Evolutionary conservation across 2,888 invertebrate genomes (phyloP), one percentile per base, ranked within the genome.

Genomic region (Stegana nigrithorax): DNA sequence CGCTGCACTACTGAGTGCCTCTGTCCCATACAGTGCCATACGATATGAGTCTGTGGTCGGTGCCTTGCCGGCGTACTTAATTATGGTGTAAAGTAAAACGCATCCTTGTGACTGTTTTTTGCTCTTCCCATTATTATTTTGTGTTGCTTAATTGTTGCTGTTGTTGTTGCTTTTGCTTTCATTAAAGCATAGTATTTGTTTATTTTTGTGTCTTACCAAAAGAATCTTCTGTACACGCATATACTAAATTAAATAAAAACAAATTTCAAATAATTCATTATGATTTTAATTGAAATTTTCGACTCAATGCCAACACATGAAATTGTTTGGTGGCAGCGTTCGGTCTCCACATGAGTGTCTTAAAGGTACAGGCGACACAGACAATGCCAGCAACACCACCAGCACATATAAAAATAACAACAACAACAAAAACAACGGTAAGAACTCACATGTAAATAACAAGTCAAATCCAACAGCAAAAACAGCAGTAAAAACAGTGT

Each of bases 251-350:
- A 73, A 72, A 78, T 72, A 75, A 73, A 69, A 78, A 74, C 72
- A 78, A 73, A 72, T 74, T 73, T 68, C 65, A 74, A 80, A 75
- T 77, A 80, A 77, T 78, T 78, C 72, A 76, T 80, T 76, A 77
- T 76, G 73, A 66, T 75, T 78, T 79, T 80, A 78, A 80, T 78
- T 80, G 80, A 78, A 78, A 78, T 71, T 78, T 73, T 75, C 70
- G 65, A 71, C 63, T 68, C 51, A 61, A 25, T 45, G 17, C n/a
- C 36, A 39, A 56, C 56, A 51, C 51, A 51, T 51, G 51, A 29
- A 51, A 51, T 51, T 51, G 29, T 44, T 45, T 44, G 21, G 12
- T n/a, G 6, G 6, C 10, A n/a, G 39, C 14, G 10, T 17, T 14
- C n/a, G 17, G 14, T 39, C 4, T 29, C 10, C 29, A 5, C n/a